A percentile compares a stretch with the other conserved stretches of the same genome.
Conservation (phyloP, 2,113 vertebrate species). For the Anseranas semipalmata region DNA sequence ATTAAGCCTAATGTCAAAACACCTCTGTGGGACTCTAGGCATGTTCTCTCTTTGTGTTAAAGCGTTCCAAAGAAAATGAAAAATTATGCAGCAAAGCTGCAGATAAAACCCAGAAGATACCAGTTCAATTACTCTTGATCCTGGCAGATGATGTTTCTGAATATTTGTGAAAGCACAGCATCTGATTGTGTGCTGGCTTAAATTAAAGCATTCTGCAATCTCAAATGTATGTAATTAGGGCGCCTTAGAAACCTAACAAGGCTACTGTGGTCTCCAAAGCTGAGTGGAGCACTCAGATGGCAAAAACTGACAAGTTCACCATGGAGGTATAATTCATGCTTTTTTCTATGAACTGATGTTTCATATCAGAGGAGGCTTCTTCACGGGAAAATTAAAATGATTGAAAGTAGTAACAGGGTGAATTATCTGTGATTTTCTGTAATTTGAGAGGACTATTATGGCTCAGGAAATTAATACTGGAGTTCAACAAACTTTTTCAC, state of each 20-base stretch:
- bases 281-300: not conserved
- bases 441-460: not conserved
- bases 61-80: conserved; percentile 70
- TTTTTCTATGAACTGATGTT: not conserved
- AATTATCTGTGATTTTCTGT: not conserved
- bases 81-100: conserved; percentile 53
- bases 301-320: not conserved
- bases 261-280: conserved; percentile 20
- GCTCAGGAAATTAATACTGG: not conserved
- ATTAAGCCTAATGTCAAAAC: conserved; percentile 85
- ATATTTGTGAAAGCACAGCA: conserved; percentile 51
- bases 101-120: conserved; percentile 65
- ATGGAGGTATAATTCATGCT: not conserved
- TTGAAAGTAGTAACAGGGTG: not conserved
- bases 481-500: not conserved
- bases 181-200: conserved; percentile 24
- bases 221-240: conserved; percentile 40
- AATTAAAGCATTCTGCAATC: conserved; percentile 54
- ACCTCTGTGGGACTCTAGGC: conserved; percentile 74
- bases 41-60: conserved; percentile 65
- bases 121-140: conserved; percentile 65
- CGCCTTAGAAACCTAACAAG: conserved; percentile 39
- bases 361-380: not conserved
- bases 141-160: conserved; percentile 65
- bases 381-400: not conserved